Evolutionary conservation across 2,888 invertebrate species (phyloP).

Genomic region (Seira ritae): DNA sequence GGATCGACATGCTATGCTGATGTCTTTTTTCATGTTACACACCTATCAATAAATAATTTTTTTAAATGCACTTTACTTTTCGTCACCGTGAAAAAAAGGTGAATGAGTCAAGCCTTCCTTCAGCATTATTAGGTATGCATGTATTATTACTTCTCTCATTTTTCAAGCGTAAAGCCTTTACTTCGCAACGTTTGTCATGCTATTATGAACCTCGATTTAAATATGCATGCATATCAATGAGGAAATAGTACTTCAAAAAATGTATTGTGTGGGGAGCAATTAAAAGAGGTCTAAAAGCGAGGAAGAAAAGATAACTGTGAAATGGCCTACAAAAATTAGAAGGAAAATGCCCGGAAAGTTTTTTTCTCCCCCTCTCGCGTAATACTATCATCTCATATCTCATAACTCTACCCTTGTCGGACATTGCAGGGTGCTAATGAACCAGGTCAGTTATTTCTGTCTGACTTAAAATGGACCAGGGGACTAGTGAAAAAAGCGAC

Average conservation of each 20-base stretch:
- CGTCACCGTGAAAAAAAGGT: constrained; percentile 10
- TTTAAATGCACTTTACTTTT: constrained; percentile 3
- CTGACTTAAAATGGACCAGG: neutral
- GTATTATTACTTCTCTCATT: neutral
- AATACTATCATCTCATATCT: too few relatives aligned
- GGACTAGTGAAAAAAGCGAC: neutral
- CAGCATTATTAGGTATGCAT: too few relatives aligned
- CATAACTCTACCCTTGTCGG: too few relatives aligned
- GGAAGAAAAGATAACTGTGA: constrained; percentile 1
- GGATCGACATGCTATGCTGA: neutral
- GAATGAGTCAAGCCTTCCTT: constrained; percentile 1
- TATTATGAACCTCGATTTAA: neutral
- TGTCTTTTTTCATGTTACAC: neutral
- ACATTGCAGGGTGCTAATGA: neutral
- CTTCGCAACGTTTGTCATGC: neutral
- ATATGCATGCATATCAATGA: constrained; percentile 1
- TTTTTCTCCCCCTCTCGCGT: too few relatives aligned
- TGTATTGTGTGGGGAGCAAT: neutral
- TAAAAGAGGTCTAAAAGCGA: neutral
- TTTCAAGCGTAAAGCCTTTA: neutral
- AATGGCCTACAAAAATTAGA: neutral
- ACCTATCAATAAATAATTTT: neutral
- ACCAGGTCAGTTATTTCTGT: constrained; percentile 5
- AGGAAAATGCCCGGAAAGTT: constrained; percentile 5
- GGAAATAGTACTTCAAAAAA: neutral